phyloP scores from a whole-genome alignment of 2,797 vertebrate genomes.

The Gallinago solitaria region DNA sequence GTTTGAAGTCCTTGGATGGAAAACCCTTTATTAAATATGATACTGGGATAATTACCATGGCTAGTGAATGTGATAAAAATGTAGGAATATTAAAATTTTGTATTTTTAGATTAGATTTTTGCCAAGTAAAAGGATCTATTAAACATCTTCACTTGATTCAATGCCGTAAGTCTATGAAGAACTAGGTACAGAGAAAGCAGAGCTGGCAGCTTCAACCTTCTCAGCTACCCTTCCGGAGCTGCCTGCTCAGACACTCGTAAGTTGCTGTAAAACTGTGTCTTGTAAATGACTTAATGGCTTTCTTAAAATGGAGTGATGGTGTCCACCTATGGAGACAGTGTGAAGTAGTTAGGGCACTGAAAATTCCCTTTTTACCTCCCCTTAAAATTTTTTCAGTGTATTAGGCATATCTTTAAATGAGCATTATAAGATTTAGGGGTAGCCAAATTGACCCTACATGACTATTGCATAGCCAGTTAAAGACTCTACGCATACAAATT shows the following conservation, averaged over 20 bases:
- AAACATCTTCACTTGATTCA: neutral
- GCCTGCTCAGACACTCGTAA: neutral
- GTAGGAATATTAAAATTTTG: neutral
- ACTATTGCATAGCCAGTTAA: neutral
- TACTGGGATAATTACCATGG: neutral
- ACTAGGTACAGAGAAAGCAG: neutral
- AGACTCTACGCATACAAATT: neutral
- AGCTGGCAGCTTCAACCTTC: neutral
- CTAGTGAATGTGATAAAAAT: neutral
- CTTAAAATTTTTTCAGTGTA: neutral
- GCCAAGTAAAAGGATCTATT: neutral
- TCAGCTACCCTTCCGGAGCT: neutral
- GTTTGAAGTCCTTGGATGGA: neutral
- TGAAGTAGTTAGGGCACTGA: neutral
- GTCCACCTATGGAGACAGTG: rapidly evolving
- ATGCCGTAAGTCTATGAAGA: neutral
- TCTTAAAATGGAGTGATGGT: neutral
- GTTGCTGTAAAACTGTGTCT: neutral
- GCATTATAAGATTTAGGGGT: neutral
- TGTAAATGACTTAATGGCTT: neutral
- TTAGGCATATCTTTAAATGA: neutral
- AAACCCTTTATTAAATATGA: neutral
- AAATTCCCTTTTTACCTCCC: neutral
- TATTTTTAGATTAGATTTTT: neutral
- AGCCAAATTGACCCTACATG: neutral